Evolutionary conservation across 2,113 vertebrate genomes (phyloP), one percentile per base, ranked within the genome.

Genomic region (Eidolon helvum): DNA sequence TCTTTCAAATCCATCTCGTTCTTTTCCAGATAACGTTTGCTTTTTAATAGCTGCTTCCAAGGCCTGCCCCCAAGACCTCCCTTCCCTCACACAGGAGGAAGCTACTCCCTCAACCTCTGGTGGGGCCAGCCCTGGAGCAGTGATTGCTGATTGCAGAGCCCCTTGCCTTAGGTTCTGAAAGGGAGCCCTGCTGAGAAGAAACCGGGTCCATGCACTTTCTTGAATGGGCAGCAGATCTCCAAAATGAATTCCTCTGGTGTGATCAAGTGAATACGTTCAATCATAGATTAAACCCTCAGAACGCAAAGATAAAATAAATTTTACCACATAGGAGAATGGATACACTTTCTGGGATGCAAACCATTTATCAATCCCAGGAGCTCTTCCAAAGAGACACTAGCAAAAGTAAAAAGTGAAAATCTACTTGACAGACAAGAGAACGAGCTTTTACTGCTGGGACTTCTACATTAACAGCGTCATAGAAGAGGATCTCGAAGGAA

Each of bases 291-390:
- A 93, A 53, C 43, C 50, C 79, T 50, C 53, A 77, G 35, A 96
- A 96, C 65, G 45, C 53, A 96, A 95, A 97, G 68, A 48, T 63
- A 90, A 95, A 95, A 94, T 53, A 57, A 53, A 96, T 65, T 38
- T 87, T 89, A 35, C 74, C 40, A 59, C 50, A 84, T 71, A 90
- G 45, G 53, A 83, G 35, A 94, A 71, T 87, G 48, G 40, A 66
- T 93, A 75, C 22, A 55, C 80, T 75, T 90, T 94, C 78, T 45
- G 80, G 50, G 86, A 82, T 72, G 19, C 68, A 93, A 85, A 88
- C 61, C 61, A 24, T 90, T 93, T 90, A 40, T 85, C 65, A 87
- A n/a, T 72, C 33, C 45, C 72, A 84, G 59, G 75, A 96, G 21
- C 48, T 89, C 55, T 87, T 92, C 33, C 40, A 79, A 72, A 93